Evolutionary conservation across 2,888 invertebrate genomes (phyloP).

Genomic region (Polydrusus cervinus): DNA sequence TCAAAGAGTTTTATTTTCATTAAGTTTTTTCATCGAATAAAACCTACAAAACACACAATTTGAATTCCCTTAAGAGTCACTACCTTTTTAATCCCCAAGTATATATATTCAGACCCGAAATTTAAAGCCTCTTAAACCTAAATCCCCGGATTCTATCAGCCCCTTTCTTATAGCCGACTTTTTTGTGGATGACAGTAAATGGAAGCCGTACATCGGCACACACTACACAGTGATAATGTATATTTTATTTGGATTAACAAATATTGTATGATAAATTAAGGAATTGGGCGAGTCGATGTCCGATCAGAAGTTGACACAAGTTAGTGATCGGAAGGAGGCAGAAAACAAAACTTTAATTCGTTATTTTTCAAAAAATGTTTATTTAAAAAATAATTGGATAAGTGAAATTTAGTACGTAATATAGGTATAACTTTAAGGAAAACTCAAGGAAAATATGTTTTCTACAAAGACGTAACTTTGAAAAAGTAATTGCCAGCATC

Average conservation of each 20-base stretch:
- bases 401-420: too few relatives aligned
- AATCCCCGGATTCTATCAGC: conserved; percentile 43
- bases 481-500: too few relatives aligned
- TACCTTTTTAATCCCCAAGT: conserved; percentile 44
- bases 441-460: too few relatives aligned
- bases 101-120: conserved; percentile 41
- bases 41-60: conserved; percentile 24
- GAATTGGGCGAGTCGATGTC: too few relatives aligned
- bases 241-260: conserved; percentile 8
- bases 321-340: too few relatives aligned
- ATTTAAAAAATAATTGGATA: too few relatives aligned
- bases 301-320: too few relatives aligned
- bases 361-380: too few relatives aligned
- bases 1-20: conserved; percentile 17
- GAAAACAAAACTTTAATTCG: too few relatives aligned
- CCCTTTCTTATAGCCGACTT: conserved; percentile 40
- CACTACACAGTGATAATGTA: background rate
- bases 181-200: conserved; percentile 17
- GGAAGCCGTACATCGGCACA: background rate
- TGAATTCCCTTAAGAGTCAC: conserved; percentile 26
- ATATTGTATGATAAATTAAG: too few relatives aligned
- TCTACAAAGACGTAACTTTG: too few relatives aligned
- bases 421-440: too few relatives aligned
- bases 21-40: conserved; percentile 42
- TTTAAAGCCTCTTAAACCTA: conserved; percentile 43